Base-by-base conservation (phyloP, 2,113 vertebrate genomes). In the Nestor notabilis region DNA sequence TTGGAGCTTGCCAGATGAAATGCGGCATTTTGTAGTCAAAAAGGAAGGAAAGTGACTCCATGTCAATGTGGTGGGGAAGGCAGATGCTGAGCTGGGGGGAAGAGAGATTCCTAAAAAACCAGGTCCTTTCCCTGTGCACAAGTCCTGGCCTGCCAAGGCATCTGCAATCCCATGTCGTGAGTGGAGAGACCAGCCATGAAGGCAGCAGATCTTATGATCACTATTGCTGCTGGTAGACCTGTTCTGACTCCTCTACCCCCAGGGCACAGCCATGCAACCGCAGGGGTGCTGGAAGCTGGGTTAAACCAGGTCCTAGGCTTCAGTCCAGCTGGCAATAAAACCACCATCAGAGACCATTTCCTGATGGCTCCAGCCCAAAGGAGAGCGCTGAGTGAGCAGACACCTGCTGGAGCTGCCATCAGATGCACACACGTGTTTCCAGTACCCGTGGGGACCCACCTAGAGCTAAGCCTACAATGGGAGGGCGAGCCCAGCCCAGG, bases 271-370 rank as follows among this genome's bases (percentile, higher is more conserved):
- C 69, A 5, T 18, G 8, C 3, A 1, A 14, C 77, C 0, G 10
- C 63, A 31, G 1, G 3, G 6, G 13, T 31, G 5, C 9, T 60
- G 68, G 66, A 18, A 88, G 63, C 53, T 15, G 72, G 71, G 49
- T 46, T 89, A 43, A 83, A 56, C 43, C 69, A 61, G 39, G 56
- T 66, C 63, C 53, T 41, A 71, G 79, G 90, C 68, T 92, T 39
- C 43, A 18, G 80, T 39, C 83, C 90, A 94, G 92, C 82, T 94
- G 92, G 90, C 88, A 94, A 17, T 5, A 5, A 79, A 64, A 65
- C 0, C 0, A 23, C 65, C 65, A 53, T 58, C 35, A 35, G 44
- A 44, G 33, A 71, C 80, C 17, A 2, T 21, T 77, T 69, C 71
- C 68, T 64, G 58, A 27, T 81, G 77, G 87, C 91, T 91, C 23